These are phyloP conservation scores for Aporophyla nigra DNA, from an alignment of 2,888 invertebrate genomes.

Conservation along the genomic window DNA sequence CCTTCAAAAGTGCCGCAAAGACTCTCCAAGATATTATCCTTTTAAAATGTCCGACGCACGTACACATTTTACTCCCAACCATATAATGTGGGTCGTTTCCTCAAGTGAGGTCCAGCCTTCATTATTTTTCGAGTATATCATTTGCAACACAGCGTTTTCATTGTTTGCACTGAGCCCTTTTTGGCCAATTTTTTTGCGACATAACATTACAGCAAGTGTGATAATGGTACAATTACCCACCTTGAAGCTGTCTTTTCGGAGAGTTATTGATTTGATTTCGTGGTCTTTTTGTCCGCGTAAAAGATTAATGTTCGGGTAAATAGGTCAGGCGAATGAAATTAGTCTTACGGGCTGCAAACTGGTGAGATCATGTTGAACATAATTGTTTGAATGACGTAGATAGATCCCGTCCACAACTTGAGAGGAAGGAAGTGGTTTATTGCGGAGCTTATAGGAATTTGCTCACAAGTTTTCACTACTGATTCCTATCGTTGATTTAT, in stretches of 20 bases:
- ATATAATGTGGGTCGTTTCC: constrained; percentile 68
- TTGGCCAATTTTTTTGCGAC: constrained; percentile 57
- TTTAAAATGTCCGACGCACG: constrained; percentile 79
- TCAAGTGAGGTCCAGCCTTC: constrained; percentile 84
- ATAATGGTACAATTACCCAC: constrained; percentile 44
- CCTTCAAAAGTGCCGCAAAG: constrained; percentile 68
- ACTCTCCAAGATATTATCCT: constrained; percentile 76
- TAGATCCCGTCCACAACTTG: constrained; percentile 47
- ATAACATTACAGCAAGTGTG: constrained; percentile 38
- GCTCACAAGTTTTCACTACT: constrained; percentile 55
- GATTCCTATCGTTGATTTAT: constrained; percentile 52
- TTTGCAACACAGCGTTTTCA: constrained; percentile 83
- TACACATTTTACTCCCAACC: constrained; percentile 75
- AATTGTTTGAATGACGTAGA: constrained; percentile 60
- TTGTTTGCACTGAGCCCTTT: constrained; percentile 73
- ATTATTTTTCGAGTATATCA: constrained; percentile 83
- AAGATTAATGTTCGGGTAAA: constrained; percentile 49
- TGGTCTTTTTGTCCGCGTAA: constrained; percentile 24
- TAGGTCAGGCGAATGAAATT: constrained; percentile 51
- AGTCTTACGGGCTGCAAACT: constrained; percentile 46
- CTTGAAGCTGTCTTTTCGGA: constrained; percentile 16
- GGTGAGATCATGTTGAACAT: constrained; percentile 55
- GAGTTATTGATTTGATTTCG: constrained; percentile 39
- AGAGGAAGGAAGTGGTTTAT: constrained; percentile 55
- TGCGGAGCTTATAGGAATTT: constrained; percentile 58